Evolutionary conservation across 2,797 vertebrate species (phyloP).

Genomic region (Karalla daura): DNA sequence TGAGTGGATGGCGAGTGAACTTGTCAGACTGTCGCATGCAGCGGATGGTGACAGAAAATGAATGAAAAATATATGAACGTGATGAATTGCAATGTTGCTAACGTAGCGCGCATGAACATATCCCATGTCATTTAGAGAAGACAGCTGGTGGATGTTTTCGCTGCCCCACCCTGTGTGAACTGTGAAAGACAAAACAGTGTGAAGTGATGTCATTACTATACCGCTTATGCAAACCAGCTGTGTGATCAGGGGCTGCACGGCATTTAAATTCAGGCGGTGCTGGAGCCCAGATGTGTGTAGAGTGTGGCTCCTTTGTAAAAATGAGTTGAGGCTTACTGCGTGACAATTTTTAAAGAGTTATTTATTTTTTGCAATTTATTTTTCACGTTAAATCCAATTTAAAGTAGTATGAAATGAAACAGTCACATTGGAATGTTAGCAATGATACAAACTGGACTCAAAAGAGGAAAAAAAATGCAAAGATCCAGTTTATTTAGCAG

Average conservation of each 20-base stretch:
- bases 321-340: constrained; percentile 30
- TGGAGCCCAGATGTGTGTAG: constrained; percentile 21
- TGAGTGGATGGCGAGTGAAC: constrained; percentile 23
- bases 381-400: constrained; percentile 66
- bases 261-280: constrained; percentile 50
- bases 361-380: constrained; percentile 55
- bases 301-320: not conserved
- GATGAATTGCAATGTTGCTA: constrained; percentile 8
- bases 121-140: constrained; percentile 19
- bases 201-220: constrained; percentile 80
- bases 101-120: constrained; percentile 26
- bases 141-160: constrained; percentile 72
- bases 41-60: constrained; percentile 10
- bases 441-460: constrained; percentile 35
- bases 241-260: constrained; percentile 53
- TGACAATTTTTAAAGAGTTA: constrained; percentile 24
- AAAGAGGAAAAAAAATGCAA: constrained; percentile 29
- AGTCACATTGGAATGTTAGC: constrained; percentile 59
- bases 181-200: constrained; percentile 67
- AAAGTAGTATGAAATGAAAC: constrained; percentile 67
- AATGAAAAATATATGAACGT: constrained; percentile 5
- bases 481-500: constrained; percentile 10
- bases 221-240: constrained; percentile 81
- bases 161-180: constrained; percentile 70
- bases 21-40: not conserved